These are phyloP conservation scores for Trachymyrmex cornetzi DNA, from an alignment of 1,140 invertebrate genomes.

Conservation along the genomic window DNA sequence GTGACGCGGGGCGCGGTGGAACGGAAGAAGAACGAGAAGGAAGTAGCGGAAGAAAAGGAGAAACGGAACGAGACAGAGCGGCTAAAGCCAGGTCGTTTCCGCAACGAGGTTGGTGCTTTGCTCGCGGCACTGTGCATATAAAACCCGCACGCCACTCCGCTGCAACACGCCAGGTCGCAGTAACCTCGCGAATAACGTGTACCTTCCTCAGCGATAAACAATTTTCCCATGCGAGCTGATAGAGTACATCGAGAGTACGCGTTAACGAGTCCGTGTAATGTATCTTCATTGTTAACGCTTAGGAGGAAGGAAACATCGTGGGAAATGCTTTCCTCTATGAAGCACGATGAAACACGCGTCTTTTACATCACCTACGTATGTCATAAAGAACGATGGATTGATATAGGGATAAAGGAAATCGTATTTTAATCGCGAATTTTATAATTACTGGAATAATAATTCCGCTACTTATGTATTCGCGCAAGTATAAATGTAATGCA, in stretches of 20 bases:
- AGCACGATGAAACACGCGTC: conserved; percentile 3
- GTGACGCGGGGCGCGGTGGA: conserved; percentile 14
- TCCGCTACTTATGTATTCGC: not conserved
- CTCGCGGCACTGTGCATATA: conserved; percentile 65
- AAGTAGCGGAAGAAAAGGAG: conserved; percentile 59
- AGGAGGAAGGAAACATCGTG: conserved; percentile 37
- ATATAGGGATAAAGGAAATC: too few species aligned
- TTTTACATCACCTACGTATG: not conserved
- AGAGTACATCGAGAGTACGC: conserved; percentile 38
- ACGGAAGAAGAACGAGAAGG: conserved; percentile 21
- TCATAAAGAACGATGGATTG: not conserved
- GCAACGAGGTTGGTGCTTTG: conserved; percentile 68
- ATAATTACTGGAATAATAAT: not conserved
- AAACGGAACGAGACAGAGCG: conserved; percentile 49
- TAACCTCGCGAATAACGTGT: conserved; percentile 57
- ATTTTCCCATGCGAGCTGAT: conserved; percentile 53
- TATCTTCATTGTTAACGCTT: conserved; percentile 53
- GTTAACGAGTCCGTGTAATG: conserved; percentile 49
- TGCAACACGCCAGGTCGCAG: conserved; percentile 32
- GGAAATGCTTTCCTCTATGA: conserved; percentile 18
- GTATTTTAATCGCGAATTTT: not conserved
- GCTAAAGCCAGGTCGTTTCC: conserved; percentile 68
- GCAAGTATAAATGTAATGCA: not conserved
- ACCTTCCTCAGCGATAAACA: conserved; percentile 46
- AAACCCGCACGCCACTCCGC: conserved; percentile 19